phyloP scores from a whole-genome alignment of 2,888 invertebrate species.

The Brachylomia viminalis region DNA sequence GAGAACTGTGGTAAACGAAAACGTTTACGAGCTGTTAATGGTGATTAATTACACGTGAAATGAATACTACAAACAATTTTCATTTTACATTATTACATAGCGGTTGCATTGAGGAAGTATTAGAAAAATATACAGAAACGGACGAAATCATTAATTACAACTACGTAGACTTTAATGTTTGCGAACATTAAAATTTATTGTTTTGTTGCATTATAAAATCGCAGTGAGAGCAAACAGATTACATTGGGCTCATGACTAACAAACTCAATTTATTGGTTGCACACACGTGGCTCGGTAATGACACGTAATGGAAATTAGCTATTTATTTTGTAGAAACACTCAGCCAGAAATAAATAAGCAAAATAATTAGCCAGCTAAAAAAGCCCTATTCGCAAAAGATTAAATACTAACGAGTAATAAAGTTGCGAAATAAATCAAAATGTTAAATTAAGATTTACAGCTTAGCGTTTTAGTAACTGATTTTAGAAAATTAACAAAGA shows the following conservation, averaged over 20 bases:
- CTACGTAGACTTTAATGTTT: conserved; percentile 49
- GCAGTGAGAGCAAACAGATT: conserved; percentile 52
- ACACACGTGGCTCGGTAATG: conserved; percentile 36
- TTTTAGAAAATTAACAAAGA: conserved; percentile 62
- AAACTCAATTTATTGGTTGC: conserved; percentile 49
- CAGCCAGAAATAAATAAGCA: conserved; percentile 13
- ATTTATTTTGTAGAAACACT: conserved; percentile 18
- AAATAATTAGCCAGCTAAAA: conserved; percentile 18
- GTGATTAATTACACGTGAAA: conserved; percentile 18
- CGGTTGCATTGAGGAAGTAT: conserved; percentile 19
- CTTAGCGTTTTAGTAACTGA: conserved; percentile 59
- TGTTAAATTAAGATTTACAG: conserved; percentile 58
- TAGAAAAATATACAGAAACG: conserved; percentile 33
- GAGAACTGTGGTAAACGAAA: background rate
- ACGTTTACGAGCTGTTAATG: conserved; percentile 31
- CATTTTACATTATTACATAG: conserved; percentile 20
- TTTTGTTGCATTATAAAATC: conserved; percentile 55
- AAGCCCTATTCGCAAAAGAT: conserved; percentile 22
- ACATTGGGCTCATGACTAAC: conserved; percentile 46
- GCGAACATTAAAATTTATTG: conserved; percentile 47
- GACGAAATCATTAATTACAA: conserved; percentile 34
- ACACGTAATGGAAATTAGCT: conserved; percentile 28
- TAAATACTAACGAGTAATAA: conserved; percentile 35
- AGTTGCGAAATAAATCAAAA: conserved; percentile 51
- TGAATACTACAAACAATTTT: conserved; percentile 11